Evolutionary conservation across 2,888 invertebrate species (phyloP).

Genomic region (Neoitamus cyanurus): DNA sequence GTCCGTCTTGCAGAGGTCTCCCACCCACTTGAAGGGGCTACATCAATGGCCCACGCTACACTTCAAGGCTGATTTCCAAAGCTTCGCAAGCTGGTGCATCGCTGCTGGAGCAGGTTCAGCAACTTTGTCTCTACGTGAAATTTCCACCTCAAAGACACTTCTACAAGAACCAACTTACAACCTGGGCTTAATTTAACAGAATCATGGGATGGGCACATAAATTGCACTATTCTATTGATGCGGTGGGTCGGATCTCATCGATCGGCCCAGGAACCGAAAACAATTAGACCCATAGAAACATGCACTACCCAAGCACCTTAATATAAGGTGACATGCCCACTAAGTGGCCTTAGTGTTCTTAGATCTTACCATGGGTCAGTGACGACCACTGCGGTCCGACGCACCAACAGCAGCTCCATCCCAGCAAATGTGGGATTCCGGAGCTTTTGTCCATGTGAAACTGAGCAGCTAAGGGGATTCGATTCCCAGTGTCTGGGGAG

Average conservation of each 20-base stretch:
- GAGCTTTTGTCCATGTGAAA: neutral
- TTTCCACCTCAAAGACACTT: neutral
- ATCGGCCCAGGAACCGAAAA: neutral
- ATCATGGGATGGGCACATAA: neutral
- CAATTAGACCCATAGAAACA: neutral
- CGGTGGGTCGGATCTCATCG: neutral
- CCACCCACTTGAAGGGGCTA: neutral
- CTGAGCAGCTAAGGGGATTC: neutral
- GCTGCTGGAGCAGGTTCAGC: neutral
- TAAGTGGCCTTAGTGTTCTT: neutral
- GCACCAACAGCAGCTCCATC: neutral
- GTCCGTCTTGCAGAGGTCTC: neutral
- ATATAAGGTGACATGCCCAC: neutral
- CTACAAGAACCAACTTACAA: neutral
- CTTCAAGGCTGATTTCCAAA: neutral
- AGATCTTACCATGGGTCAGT: neutral
- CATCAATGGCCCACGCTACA: neutral
- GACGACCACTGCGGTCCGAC: neutral
- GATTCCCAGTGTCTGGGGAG: neutral
- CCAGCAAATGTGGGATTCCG: neutral
- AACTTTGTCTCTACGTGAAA: neutral
- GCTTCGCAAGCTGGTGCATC: neutral
- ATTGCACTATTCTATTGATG: neutral
- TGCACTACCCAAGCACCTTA: neutral
- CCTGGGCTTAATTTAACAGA: neutral